These are phyloP conservation scores for Euplexia lucipara DNA, from an alignment of 2,888 invertebrate species.

Conservation along the genomic window DNA sequence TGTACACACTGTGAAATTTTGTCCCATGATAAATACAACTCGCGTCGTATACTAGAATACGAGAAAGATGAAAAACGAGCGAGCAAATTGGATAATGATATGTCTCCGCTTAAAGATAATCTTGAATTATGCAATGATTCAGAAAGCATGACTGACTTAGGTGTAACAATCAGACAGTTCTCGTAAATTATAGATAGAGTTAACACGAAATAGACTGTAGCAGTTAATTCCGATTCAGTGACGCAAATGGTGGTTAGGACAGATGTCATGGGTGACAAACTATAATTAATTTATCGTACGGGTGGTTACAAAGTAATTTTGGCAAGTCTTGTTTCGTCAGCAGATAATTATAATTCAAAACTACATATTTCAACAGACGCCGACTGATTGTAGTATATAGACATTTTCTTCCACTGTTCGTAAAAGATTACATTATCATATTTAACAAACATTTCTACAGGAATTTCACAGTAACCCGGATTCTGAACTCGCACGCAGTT, in stretches of 20 bases:
- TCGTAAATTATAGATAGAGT: constrained; percentile 42
- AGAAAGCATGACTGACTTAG: constrained; percentile 62
- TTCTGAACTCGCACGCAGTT: too few species aligned
- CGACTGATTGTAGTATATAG: too few species aligned
- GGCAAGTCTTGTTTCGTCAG: constrained; percentile 6
- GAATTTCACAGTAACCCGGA: too few species aligned
- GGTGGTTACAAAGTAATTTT: constrained; percentile 5
- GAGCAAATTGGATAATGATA: constrained; percentile 12
- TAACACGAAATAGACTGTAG: constrained; percentile 31
- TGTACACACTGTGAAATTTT: too few species aligned
- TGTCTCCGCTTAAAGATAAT: constrained; percentile 35
- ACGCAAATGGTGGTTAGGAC: constrained; percentile 5
- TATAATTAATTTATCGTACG: neutral
- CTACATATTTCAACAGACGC: neutral
- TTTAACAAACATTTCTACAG: too few species aligned
- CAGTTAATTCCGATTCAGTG: neutral
- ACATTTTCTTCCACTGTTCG: too few species aligned
- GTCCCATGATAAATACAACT: too few species aligned
- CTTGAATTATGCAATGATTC: constrained; percentile 52
- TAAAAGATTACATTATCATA: too few species aligned
- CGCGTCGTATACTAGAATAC: neutral
- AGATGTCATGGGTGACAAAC: constrained; percentile 20
- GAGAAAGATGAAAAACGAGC: constrained; percentile 6
- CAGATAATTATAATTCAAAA: neutral
- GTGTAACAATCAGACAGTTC: constrained; percentile 23